These are phyloP conservation scores for Plodia interpunctella DNA, from an alignment of 1,140 invertebrate species.

Conservation along the genomic window DNA sequence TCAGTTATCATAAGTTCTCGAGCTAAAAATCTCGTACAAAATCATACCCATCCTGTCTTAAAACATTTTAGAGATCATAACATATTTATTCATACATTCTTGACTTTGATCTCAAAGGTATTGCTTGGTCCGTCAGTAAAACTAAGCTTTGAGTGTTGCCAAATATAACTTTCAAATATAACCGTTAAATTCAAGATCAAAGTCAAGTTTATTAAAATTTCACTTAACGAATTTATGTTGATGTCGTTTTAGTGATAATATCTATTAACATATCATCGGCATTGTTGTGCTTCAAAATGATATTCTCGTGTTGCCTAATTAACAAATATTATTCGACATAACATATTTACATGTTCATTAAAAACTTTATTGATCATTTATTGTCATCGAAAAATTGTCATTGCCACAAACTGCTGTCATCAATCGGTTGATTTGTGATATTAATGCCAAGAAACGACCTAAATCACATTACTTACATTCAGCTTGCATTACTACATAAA, in stretches of 20 bases:
- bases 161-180: not conserved
- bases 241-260: slow-evolving; percentile 35
- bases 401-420: slow-evolving; percentile 8
- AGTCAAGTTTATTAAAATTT: not conserved
- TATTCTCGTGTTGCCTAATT: slow-evolving; percentile 45
- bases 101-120: slow-evolving; percentile 19
- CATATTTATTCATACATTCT: slow-evolving; percentile 32
- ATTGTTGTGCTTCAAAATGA: slow-evolving; percentile 64
- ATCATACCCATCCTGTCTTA: not conserved
- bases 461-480: slow-evolving; percentile 21
- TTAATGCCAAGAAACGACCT: slow-evolving; percentile 48
- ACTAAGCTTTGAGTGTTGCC: slow-evolving; percentile 4
- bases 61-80: slow-evolving; percentile 26
- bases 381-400: slow-evolving; percentile 10
- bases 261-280: slow-evolving; percentile 64
- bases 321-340: slow-evolving; percentile 41
- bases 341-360: slow-evolving; percentile 1
- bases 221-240: slow-evolving; percentile 16
- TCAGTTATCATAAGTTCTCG: slow-evolving; percentile 22
- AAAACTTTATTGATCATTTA: not conserved
- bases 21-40: slow-evolving; percentile 29
- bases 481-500: slow-evolving; percentile 25
- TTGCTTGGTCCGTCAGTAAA: not conserved
- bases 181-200: not conserved
- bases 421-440: slow-evolving; percentile 44